These are phyloP conservation scores for Parnassius orleans DNA, from an alignment of 2,888 invertebrate species.

Conservation along the genomic window DNA sequence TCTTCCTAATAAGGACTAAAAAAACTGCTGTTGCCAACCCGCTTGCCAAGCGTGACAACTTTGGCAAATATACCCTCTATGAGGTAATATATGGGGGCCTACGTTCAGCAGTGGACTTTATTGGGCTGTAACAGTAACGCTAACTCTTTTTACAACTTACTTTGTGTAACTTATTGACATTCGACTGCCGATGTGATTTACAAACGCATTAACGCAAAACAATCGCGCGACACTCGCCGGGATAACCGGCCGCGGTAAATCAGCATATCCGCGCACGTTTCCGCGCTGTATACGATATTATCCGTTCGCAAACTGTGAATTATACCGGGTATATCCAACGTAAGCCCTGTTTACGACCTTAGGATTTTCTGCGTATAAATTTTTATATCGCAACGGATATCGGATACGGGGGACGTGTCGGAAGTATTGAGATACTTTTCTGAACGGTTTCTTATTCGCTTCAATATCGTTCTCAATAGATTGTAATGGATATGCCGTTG, in stretches of 20 bases:
- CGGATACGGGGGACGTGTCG: slow-evolving; percentile 14
- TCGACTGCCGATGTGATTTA: slow-evolving; percentile 4
- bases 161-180: not conserved
- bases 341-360: slow-evolving; percentile 58
- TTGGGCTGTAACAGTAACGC: too few species aligned
- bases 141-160: not conserved
- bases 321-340: slow-evolving; percentile 43
- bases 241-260: slow-evolving; percentile 35
- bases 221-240: slow-evolving; percentile 31
- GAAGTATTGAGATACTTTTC: slow-evolving; percentile 19
- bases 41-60: too few species aligned
- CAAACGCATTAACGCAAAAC: slow-evolving; percentile 28
- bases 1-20: too few species aligned
- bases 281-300: slow-evolving; percentile 36
- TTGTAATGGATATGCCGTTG: slow-evolving; percentile 17
- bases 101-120: too few species aligned
- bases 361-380: slow-evolving; percentile 59
- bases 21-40: too few species aligned
- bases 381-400: slow-evolving; percentile 60
- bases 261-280: slow-evolving; percentile 27
- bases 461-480: slow-evolving; percentile 15
- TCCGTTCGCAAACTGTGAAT: slow-evolving; percentile 44
- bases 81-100: too few species aligned
- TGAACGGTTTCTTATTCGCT: slow-evolving; percentile 9
- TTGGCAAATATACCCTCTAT: too few species aligned